Evolutionary conservation across 2,888 invertebrate species (phyloP).

Genomic region (Drosophila atroscutellata): DNA sequence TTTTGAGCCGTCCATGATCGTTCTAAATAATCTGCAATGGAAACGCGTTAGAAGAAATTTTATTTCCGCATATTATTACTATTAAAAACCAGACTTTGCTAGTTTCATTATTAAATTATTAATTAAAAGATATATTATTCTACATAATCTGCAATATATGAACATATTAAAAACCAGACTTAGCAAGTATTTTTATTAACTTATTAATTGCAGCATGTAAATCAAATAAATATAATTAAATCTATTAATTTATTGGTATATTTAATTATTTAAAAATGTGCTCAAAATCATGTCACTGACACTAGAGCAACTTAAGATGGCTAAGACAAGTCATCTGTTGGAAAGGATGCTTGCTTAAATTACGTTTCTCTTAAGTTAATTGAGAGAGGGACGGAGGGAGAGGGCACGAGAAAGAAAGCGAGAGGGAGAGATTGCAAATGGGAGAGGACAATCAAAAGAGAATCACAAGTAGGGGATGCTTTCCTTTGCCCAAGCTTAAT

Average conservation of each 20-base stretch:
- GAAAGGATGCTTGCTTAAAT: slow-evolving; percentile 3
- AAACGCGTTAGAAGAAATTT: neutral
- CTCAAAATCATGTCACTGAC: neutral
- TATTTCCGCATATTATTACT: neutral
- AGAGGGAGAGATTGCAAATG: neutral
- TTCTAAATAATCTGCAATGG: slow-evolving; percentile 1
- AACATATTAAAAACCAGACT: no score
- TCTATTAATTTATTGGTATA: neutral
- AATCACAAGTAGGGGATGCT: slow-evolving; percentile 32
- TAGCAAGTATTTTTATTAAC: neutral
- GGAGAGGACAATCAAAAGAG: slow-evolving; percentile 19
- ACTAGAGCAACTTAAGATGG: slow-evolving; percentile 2
- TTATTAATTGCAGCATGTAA: neutral
- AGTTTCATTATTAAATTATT: neutral
- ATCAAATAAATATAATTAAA: neutral
- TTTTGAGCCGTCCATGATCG: neutral
- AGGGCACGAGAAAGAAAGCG: neutral
- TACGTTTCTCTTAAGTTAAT: neutral
- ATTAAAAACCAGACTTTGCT: neutral
- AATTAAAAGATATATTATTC: neutral
- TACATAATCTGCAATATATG: neutral
- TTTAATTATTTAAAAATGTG: neutral
- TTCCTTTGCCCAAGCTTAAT: slow-evolving; percentile 12
- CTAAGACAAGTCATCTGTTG: neutral
- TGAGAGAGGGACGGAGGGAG: neutral